These are phyloP conservation scores for Drosophila melanosoma DNA, from an alignment of 2,888 invertebrate genomes.

Conservation along the genomic window DNA sequence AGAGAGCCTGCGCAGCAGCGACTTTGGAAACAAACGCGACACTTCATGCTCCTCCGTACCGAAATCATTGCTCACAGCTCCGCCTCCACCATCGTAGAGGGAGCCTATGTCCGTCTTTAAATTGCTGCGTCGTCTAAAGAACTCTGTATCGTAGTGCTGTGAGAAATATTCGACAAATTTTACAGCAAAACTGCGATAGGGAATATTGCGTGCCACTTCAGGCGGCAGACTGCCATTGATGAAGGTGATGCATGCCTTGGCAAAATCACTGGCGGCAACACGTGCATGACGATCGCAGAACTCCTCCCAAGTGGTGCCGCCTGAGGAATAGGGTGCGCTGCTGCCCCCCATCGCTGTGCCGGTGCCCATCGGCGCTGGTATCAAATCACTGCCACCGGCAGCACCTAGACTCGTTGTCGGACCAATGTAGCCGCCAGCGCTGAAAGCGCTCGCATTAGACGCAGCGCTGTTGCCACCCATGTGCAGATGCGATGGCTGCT, in stretches of 20 bases:
- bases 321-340: conserved; percentile 58
- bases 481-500: conserved; percentile 52
- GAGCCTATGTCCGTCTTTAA: conserved; percentile 84
- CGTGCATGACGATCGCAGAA: conserved; percentile 95
- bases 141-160: conserved; percentile 93
- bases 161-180: conserved; percentile 94
- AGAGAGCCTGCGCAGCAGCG: conserved; percentile 94
- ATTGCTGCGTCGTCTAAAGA: conserved; percentile 87
- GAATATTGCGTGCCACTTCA: conserved; percentile 88
- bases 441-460: conserved; percentile 74
- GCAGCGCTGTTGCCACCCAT: conserved; percentile 82
- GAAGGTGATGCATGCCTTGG: conserved; percentile 93
- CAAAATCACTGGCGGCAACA: conserved; percentile 94
- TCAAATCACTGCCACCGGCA: conserved; percentile 75
- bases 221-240: conserved; percentile 89
- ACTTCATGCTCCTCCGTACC: conserved; percentile 91
- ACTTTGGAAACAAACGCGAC: conserved; percentile 92
- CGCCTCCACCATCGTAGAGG: conserved; percentile 31
- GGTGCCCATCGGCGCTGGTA: conserved; percentile 78
- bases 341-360: conserved; percentile 51
- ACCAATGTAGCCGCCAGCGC: conserved; percentile 82
- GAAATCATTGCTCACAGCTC: conserved; percentile 85
- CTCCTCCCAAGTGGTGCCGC: conserved; percentile 91
- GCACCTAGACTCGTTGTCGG: conserved; percentile 74
- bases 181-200: conserved; percentile 91